Evolutionary conservation across 2,797 vertebrate genomes (phyloP).

Genomic region (Chelonia mydas): DNA sequence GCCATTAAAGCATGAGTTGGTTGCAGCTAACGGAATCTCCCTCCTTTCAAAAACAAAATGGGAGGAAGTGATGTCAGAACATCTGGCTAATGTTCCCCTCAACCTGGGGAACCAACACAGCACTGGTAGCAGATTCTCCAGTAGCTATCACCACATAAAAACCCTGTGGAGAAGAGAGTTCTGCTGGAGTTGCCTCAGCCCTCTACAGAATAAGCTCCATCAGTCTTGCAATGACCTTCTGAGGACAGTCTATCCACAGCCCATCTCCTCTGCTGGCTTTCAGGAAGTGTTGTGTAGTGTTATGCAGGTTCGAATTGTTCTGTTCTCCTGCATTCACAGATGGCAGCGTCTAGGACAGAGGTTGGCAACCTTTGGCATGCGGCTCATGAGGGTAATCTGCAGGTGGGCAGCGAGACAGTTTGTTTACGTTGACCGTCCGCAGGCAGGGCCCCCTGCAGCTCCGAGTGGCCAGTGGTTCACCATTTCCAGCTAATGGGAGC

Average conservation of each 20-base stretch:
- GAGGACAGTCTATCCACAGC: background rate
- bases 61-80: background rate
- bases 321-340: background rate
- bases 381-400: too few species aligned
- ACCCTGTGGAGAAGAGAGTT: background rate
- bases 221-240: background rate
- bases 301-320: background rate
- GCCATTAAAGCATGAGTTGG: background rate
- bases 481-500: too few species aligned
- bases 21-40: background rate
- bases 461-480: too few species aligned
- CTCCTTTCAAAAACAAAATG: background rate
- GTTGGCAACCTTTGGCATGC: too few species aligned
- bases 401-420: too few species aligned
- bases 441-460: too few species aligned
- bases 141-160: background rate
- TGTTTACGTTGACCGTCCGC: too few species aligned
- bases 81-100: background rate
- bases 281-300: background rate
- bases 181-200: background rate
- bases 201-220: background rate
- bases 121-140: background rate
- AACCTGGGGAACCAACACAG: background rate
- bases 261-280: background rate
- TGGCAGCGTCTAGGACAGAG: background rate